Evolutionary conservation across 2,113 vertebrate genomes (phyloP), one percentile per base, ranked within the genome.

Genomic region (Silurus asotus): DNA sequence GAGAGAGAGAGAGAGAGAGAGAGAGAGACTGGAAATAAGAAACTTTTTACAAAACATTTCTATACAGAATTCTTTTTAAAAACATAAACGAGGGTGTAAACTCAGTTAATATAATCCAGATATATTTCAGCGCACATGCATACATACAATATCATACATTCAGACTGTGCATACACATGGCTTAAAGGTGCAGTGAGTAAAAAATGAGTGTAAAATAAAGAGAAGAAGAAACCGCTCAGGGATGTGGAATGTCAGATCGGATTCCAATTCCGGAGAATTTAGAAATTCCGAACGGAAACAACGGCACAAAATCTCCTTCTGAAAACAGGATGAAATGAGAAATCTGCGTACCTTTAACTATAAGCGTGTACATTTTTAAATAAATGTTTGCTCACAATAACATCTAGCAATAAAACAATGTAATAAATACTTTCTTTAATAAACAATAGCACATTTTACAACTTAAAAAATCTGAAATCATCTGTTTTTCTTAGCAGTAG

Each of bases 381-480:
- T 25, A 85, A 61, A 48, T n/a, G 78, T 82, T 64, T 87, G 51
- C 67, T 87, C 79, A 85, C 88, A 64, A 85, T 89, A 87, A 89
- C 86, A 84, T 89, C 86, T 87, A 72, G 76, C 72, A 75, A 89
- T 85, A 82, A 86, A 85, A 89, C 88, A 89, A 85, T 79, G 56
- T 79, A 79, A 79, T 87, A 89, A 89, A 89, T 89, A 89, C 65
- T 84, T 89, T 89, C 78, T 75, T 87, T 89, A 69, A 79, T 48
- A 89, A 87, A 87, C 79, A 85, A 72, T 82, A 81, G 70, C 76
- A 85, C 62, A 70, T 84, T 69, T 78, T 77, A 75, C 62, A 55
- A 56, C 77, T 89, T 53, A n/a, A 53, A 88, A 79, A 51, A 86
- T 65, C 61, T 28, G 25, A 88, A 85, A 82, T 53, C 51, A 5